phyloP scores from a whole-genome alignment of 2,797 vertebrate species.

The Chaenodraco wilsoni region DNA sequence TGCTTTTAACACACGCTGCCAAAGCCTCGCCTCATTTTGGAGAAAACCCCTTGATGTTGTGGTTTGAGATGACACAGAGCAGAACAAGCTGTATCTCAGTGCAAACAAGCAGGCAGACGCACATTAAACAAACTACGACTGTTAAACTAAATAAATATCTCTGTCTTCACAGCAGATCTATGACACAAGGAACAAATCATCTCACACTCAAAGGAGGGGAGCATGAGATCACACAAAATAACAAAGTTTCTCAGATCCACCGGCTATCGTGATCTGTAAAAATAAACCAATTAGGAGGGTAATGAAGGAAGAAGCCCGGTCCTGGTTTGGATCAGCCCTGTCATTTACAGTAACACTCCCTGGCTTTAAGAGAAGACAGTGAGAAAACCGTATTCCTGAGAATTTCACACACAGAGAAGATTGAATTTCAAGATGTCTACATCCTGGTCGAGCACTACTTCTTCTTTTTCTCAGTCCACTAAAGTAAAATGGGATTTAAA shows the following conservation, averaged over 20 bases:
- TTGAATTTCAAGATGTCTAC: slow-evolving; percentile 71
- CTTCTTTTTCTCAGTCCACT: slow-evolving; percentile 7
- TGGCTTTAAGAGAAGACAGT: slow-evolving; percentile 25
- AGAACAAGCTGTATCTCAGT: slow-evolving; percentile 35
- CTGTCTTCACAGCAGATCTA: slow-evolving; percentile 32
- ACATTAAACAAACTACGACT: slow-evolving; percentile 70
- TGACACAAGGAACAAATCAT: slow-evolving; percentile 27
- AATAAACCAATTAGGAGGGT: slow-evolving; percentile 62
- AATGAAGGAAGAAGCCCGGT: slow-evolving; percentile 36
- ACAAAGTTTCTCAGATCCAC: slow-evolving; percentile 25
- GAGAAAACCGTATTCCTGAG: slow-evolving; percentile 17
- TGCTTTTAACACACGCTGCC: slow-evolving; percentile 25
- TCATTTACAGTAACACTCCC: slow-evolving; percentile 24
- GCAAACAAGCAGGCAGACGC: slow-evolving; percentile 68
- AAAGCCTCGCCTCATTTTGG: slow-evolving; percentile 1
- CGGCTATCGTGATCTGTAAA: slow-evolving; percentile 36
- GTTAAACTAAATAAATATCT: slow-evolving; percentile 68
- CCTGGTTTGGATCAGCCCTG: slow-evolving; percentile 53
- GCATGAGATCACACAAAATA: slow-evolving; percentile 29
- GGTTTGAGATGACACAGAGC: slow-evolving; percentile 59
- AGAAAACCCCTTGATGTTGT: slow-evolving; percentile 54
- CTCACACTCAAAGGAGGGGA: slow-evolving; percentile 17
- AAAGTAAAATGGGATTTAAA: slow-evolving; percentile 44
- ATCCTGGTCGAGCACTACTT: slow-evolving; percentile 37
- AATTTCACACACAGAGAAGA: slow-evolving; percentile 27